Conservation (phyloP, 2,113 vertebrate species). For the Xenopus laevis region DNA sequence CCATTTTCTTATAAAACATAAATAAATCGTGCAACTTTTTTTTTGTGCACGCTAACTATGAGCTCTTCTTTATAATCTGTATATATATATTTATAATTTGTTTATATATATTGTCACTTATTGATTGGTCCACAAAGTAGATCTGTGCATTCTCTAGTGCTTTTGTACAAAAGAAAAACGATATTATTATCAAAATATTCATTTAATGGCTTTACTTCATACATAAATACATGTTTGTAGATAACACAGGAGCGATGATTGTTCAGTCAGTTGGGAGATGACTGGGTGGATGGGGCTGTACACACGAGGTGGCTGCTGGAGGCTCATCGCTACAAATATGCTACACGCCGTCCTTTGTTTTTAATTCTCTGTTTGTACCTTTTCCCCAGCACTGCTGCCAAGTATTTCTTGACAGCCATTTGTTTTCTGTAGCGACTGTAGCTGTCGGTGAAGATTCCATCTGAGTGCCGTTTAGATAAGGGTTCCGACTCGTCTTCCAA, state of each 20-base stretch:
- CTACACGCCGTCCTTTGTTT: slow-evolving; percentile 97
- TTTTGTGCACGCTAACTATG: slow-evolving; percentile 75
- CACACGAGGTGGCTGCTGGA: slow-evolving; percentile 71
- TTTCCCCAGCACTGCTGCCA: slow-evolving; percentile 97
- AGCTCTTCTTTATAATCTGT: slow-evolving; percentile 56
- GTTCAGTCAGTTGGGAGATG: slow-evolving; percentile 84
- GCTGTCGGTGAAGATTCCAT: slow-evolving; percentile 98
- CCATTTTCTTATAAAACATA: slow-evolving; percentile 94
- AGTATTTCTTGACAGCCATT: slow-evolving; percentile 99
- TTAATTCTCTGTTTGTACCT: slow-evolving; percentile 99
- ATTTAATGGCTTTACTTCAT: slow-evolving; percentile 99
- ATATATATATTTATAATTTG: slow-evolving; percentile 66
- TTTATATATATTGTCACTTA: slow-evolving; percentile 66
- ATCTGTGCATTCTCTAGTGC: slow-evolving; percentile 91
- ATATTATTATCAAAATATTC: slow-evolving; percentile 99
- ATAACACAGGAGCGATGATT: slow-evolving; percentile 89
- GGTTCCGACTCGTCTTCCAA: slow-evolving; percentile 81
- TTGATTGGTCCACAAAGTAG: slow-evolving; percentile 90
- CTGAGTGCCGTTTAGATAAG: slow-evolving; percentile 93
- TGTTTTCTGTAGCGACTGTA: slow-evolving; percentile 99
- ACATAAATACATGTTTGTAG: slow-evolving; percentile 98
- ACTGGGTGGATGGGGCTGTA: slow-evolving; percentile 74
- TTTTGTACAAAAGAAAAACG: slow-evolving; percentile 94
- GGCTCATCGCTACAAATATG: slow-evolving; percentile 88
- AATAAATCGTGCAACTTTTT: slow-evolving; percentile 79